A percentile compares a stretch with the other conserved stretches of the same genome.
Evolutionary conservation across 1,140 invertebrate genomes (phyloP).

Genomic region (Drosophila sp.): DNA sequence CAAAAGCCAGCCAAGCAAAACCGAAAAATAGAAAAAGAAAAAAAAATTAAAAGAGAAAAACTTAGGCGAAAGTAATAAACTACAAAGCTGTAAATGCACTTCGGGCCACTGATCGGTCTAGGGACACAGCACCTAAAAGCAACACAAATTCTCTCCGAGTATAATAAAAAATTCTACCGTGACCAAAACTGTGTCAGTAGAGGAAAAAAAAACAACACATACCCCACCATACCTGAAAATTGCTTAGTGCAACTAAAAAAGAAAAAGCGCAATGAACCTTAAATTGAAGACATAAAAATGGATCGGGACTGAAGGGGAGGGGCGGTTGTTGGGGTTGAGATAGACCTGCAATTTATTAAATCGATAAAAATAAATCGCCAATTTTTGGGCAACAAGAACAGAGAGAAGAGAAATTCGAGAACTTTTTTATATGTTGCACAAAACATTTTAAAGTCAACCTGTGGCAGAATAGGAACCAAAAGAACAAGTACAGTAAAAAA

Average conservation of each 20-base stretch:
- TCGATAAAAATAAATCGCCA: conserved; percentile 61
- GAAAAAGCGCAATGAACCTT: conserved; percentile 51
- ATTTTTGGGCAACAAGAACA: conserved; percentile 12
- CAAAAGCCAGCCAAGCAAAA: conserved; percentile 21
- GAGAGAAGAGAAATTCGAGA: neutral
- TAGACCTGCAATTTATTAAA: conserved; percentile 68
- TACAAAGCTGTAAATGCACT: conserved; percentile 66
- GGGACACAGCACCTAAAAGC: conserved; percentile 29
- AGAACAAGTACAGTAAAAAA: neutral
- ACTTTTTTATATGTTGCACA: conserved; percentile 16
- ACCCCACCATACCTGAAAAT: neutral
- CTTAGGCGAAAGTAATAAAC: conserved; percentile 73
- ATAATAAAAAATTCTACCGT: conserved; percentile 60
- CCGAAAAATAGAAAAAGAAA: conserved; percentile 39
- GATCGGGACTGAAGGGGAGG: neutral
- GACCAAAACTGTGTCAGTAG: conserved; percentile 68
- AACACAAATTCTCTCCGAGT: conserved; percentile 49
- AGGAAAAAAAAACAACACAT: conserved; percentile 25
- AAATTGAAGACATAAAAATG: conserved; percentile 59
- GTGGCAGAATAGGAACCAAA: conserved; percentile 1
- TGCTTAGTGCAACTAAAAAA: conserved; percentile 36
- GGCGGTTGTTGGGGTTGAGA: neutral
- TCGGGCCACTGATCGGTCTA: conserved; percentile 11
- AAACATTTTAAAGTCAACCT: conserved; percentile 44
- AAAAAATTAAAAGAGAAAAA: conserved; percentile 44